Evolutionary conservation across 30 jellyfish, hydroid and myxozoan species (phyloP).

Genomic region (Hydra vulgaris): DNA sequence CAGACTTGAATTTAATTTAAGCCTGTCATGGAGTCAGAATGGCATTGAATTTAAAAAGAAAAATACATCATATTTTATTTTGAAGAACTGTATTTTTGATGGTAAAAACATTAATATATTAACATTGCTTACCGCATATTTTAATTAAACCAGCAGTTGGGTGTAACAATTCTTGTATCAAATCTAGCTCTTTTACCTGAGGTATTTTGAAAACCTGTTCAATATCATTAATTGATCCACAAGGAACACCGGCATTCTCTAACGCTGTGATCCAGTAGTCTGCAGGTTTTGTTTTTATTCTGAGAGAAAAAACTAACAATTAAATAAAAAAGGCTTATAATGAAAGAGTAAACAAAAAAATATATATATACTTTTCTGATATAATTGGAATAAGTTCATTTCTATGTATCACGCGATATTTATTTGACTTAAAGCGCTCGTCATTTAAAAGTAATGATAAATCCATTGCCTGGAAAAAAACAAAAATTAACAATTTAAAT

Average conservation of each 20-base stretch:
- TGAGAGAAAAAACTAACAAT: not conserved
- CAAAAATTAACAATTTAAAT: too few relatives aligned
- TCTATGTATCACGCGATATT: conserved; percentile 56
- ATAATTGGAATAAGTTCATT: conserved; percentile 30
- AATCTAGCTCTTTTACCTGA: conserved; percentile 67
- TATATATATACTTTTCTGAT: conserved; percentile 29
- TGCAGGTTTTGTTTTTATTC: conserved; percentile 44
- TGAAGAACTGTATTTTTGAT: too few relatives aligned
- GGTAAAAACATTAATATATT: too few relatives aligned
- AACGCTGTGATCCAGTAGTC: conserved; percentile 54
- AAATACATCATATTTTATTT: too few relatives aligned
- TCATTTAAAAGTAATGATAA: conserved; percentile 32
- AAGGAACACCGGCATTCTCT: conserved; percentile 81
- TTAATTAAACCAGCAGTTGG: conserved; percentile 66
- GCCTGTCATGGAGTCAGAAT: too few relatives aligned
- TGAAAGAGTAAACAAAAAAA: not conserved
- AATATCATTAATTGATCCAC: conserved; percentile 70
- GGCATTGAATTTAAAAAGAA: too few relatives aligned
- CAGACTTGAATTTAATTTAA: too few relatives aligned
- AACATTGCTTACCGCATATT: conserved; percentile 42
- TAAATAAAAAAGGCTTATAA: not conserved
- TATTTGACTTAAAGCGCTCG: conserved; percentile 46
- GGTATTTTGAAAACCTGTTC: conserved; percentile 73
- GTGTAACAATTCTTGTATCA: conserved; percentile 60
- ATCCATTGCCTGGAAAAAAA: conserved; percentile 11